Evolutionary conservation across 2,113 vertebrate species (phyloP).

Genomic region (Cinclus cinclus): DNA sequence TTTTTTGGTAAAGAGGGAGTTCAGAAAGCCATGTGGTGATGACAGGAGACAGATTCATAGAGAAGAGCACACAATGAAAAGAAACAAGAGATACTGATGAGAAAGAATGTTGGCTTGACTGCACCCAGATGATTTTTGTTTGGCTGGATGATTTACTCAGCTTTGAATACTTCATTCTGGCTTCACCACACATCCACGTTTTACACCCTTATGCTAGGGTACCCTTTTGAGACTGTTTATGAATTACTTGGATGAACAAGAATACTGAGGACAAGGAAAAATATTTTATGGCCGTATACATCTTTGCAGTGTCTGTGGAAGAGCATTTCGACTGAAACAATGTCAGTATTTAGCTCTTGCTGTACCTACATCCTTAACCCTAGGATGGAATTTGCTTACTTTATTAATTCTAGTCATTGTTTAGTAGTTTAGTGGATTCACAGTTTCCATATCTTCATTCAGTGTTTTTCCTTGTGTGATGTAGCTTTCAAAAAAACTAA

Average conservation of each 20-base stretch:
- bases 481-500: constrained; percentile 1
- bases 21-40: neutral
- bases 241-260: neutral
- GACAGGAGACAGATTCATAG: neutral
- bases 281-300: neutral
- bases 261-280: neutral
- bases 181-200: neutral
- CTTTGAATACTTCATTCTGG: neutral
- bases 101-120: neutral
- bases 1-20: neutral
- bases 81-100: neutral
- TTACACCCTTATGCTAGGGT: neutral
- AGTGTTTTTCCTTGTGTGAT: neutral
- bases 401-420: neutral
- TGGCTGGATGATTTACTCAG: neutral
- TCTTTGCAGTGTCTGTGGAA: neutral
- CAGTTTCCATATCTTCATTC: neutral
- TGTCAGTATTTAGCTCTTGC: neutral
- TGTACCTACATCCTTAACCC: neutral
- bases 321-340: neutral
- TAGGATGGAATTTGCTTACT: neutral
- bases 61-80: neutral
- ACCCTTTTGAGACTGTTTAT: neutral
- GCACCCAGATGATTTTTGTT: neutral
- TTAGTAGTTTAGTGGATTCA: neutral